Evolutionary conservation across 2,888 invertebrate species (phyloP), one percentile per base, ranked within the genome.

Genomic region (Nematopogon swammerdamellus): DNA sequence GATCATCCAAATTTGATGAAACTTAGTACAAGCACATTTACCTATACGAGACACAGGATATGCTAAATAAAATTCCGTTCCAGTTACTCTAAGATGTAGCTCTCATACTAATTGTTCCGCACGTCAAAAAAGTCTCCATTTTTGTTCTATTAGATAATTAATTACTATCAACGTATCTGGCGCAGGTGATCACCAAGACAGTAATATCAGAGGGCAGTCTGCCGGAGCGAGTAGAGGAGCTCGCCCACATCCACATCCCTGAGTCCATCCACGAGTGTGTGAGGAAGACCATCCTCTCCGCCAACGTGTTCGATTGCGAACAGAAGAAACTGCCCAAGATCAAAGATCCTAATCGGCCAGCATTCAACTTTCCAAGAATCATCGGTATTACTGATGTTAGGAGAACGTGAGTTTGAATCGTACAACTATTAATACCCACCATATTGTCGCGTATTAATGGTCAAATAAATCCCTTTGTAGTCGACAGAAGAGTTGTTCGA

Each of bases 101-200:
- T n/a, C n/a, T n/a, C n/a, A n/a, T n/a, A n/a, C n/a, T n/a, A n/a
- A n/a, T n/a, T n/a, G n/a, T n/a, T n/a, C n/a, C n/a, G n/a, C n/a
- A n/a, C n/a, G n/a, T n/a, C n/a, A n/a, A n/a, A n/a, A n/a, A n/a
- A n/a, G n/a, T n/a, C n/a, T n/a, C n/a, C n/a, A n/a, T n/a, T n/a
- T n/a, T n/a, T n/a, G n/a, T n/a, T n/a, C n/a, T n/a, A n/a, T n/a
- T n/a, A n/a, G n/a, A n/a, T n/a, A n/a, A n/a, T n/a, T n/a, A n/a
- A n/a, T n/a, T n/a, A n/a, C n/a, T n/a, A n/a, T n/a, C n/a, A n/a
- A n/a, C n/a, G n/a, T n/a, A n/a, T n/a, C n/a, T n/a, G n/a, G n/a
- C n/a, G n/a, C n/a, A 36, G 36, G 72, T 88, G n/a, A 70, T 95
- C 5, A 91, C 91, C 2, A 95, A 95, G 63, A 85, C 91, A 1